phyloP scores from a whole-genome alignment of 2,888 invertebrate species.

The Lacanobia wlatinum region DNA sequence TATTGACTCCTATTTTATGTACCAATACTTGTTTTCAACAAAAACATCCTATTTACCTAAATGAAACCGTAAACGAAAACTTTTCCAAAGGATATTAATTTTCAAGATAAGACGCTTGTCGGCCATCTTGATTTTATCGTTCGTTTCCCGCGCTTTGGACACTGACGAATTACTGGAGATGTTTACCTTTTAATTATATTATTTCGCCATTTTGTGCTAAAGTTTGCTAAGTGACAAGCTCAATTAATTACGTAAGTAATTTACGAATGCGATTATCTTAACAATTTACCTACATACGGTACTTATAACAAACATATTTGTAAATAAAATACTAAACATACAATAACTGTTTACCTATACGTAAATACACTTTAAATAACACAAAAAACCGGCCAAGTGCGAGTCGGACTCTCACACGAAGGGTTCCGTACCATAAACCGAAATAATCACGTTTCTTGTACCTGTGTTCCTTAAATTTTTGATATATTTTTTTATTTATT shows the following conservation, averaged over 20 bases:
- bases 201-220: slow-evolving; percentile 33
- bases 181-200: slow-evolving; percentile 47
- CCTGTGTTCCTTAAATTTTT: too few species aligned
- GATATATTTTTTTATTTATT: too few species aligned
- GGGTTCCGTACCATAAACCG: too few species aligned
- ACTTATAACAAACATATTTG: too few species aligned
- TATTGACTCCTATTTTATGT: neutral
- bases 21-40: neutral
- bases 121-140: slow-evolving; percentile 48
- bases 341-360: too few species aligned
- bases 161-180: slow-evolving; percentile 45
- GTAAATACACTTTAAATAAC: too few species aligned
- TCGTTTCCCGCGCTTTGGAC: slow-evolving; percentile 55
- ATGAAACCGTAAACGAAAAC: slow-evolving; percentile 18
- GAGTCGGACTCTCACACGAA: too few species aligned
- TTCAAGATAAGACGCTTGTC: slow-evolving; percentile 35
- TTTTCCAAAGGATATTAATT: slow-evolving; percentile 41
- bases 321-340: too few species aligned
- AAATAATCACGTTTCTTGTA: too few species aligned
- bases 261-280: slow-evolving; percentile 1
- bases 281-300: too few species aligned
- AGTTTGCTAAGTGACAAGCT: slow-evolving; percentile 21
- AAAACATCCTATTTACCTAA: slow-evolving; percentile 25
- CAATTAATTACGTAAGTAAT: slow-evolving; percentile 28
- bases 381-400: too few species aligned